phyloP scores from a whole-genome alignment of 2,797 vertebrate genomes.

The Cichlasoma orientale region DNA sequence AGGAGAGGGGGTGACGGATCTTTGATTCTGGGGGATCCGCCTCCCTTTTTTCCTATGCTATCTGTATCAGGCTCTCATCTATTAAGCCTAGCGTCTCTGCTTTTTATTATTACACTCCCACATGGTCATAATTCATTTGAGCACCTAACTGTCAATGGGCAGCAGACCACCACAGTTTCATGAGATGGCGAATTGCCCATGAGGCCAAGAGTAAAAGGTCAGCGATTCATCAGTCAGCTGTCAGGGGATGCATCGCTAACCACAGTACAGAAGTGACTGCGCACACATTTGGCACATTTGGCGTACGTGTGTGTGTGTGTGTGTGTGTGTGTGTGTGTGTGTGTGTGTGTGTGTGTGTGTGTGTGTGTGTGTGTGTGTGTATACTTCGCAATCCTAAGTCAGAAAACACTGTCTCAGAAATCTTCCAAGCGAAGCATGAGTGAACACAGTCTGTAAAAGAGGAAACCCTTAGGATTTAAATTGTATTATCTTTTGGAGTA shows the following conservation, averaged over 20 bases:
- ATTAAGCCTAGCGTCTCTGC: conserved; percentile 5
- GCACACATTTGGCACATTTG: not conserved
- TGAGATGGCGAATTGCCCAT: conserved; percentile 52
- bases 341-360: no score
- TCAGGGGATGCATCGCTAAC: conserved; percentile 62
- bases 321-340: no score
- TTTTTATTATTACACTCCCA: conserved; percentile 39
- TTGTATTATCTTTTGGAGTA: not conserved
- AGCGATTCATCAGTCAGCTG: conserved; percentile 70
- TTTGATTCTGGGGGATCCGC: conserved; percentile 27
- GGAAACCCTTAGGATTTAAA: not conserved
- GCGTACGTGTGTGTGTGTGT: not conserved
- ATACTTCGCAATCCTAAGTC: not conserved
- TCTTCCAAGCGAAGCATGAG: not conserved
- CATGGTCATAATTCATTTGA: conserved; percentile 57
- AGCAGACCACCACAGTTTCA: conserved; percentile 51
- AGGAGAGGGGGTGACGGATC: conserved; percentile 6
- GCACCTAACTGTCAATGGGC: conserved; percentile 50
- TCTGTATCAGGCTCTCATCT: conserved; percentile 26
- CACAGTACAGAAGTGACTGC: conserved; percentile 17
- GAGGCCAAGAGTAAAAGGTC: conserved; percentile 72
- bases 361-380: no score
- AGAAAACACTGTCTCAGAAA: conserved; percentile 5
- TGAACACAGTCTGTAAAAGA: conserved; percentile 4
- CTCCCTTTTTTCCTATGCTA: not conserved